Conservation (phyloP, 2,113 vertebrate species). For the Campylomormyrus tamandua region DNA sequence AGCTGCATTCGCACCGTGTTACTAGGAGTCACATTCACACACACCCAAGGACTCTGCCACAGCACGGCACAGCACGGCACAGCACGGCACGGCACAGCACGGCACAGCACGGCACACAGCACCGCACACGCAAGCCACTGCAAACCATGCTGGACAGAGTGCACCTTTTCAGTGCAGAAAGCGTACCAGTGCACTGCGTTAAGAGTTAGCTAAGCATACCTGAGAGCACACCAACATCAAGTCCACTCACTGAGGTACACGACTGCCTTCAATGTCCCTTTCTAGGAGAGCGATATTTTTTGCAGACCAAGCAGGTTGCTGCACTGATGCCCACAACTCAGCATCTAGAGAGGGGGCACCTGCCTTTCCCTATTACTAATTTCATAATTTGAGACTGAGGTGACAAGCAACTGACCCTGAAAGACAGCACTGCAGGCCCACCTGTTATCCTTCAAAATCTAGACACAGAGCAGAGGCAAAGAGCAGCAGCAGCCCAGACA, state of each 20-base stretch:
- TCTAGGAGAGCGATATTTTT: background rate
- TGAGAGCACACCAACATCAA: background rate
- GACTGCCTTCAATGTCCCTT: background rate
- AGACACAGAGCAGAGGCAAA: background rate
- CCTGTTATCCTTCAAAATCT: background rate
- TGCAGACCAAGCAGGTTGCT: background rate
- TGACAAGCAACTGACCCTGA: background rate
- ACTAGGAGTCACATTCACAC: background rate
- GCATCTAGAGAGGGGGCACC: background rate
- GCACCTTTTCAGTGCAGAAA: background rate
- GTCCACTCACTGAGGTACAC: background rate
- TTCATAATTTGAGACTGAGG: background rate
- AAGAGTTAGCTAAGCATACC: background rate
- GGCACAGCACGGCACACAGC: too few relatives aligned
- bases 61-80: background rate
- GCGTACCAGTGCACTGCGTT: background rate
- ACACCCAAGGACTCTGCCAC: background rate
- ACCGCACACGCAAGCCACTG: background rate
- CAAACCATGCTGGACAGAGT: background rate
- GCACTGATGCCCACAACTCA: background rate
- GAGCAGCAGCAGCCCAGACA: background rate
- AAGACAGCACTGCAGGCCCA: background rate
- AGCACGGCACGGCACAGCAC: background rate
- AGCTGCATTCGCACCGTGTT: background rate
- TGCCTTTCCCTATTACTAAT: background rate